Evolutionary conservation across 2,888 invertebrate genomes (phyloP).

Genomic region (Lymantria monacha): DNA sequence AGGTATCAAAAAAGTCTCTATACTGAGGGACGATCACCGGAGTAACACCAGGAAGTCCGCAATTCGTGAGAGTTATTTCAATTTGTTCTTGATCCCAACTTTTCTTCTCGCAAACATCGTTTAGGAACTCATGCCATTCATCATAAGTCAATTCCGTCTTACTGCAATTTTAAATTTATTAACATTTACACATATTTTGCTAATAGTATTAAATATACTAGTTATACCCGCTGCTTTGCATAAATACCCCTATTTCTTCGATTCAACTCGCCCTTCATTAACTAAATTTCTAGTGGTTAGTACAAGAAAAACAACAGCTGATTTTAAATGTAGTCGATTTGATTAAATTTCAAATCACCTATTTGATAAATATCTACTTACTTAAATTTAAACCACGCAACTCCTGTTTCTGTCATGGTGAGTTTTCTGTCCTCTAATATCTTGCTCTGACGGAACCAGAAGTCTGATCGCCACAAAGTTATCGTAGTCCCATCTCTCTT

Average conservation of each 20-base stretch:
- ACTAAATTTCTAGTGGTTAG: too few relatives aligned
- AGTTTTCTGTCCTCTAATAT: slow-evolving; percentile 45
- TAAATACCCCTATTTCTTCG: too few relatives aligned
- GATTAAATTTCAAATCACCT: not conserved
- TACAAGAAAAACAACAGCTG: not conserved
- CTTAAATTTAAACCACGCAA: slow-evolving; percentile 43
- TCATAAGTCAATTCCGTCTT: slow-evolving; percentile 41
- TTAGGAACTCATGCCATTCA: slow-evolving; percentile 45
- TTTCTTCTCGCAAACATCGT: slow-evolving; percentile 36
- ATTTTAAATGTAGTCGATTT: not conserved
- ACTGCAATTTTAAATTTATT: slow-evolving; percentile 26
- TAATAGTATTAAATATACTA: not conserved
- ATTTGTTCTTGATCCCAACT: slow-evolving; percentile 30
- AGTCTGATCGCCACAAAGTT: slow-evolving; percentile 44
- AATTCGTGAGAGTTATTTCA: slow-evolving; percentile 37
- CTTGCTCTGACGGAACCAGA: slow-evolving; percentile 49
- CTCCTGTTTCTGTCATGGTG: slow-evolving; percentile 52
- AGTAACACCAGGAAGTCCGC: slow-evolving; percentile 43
- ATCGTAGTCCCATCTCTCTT: slow-evolving; percentile 38
- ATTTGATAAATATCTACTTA: slow-evolving; percentile 10
- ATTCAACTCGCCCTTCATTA: too few relatives aligned
- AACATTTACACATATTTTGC: not conserved
- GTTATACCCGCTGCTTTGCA: not conserved
- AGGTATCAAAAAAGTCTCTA: slow-evolving; percentile 46
- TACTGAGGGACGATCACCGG: slow-evolving; percentile 45